phyloP scores from a whole-genome alignment of 2,797 vertebrate species.

The Amblyraja radiata region DNA sequence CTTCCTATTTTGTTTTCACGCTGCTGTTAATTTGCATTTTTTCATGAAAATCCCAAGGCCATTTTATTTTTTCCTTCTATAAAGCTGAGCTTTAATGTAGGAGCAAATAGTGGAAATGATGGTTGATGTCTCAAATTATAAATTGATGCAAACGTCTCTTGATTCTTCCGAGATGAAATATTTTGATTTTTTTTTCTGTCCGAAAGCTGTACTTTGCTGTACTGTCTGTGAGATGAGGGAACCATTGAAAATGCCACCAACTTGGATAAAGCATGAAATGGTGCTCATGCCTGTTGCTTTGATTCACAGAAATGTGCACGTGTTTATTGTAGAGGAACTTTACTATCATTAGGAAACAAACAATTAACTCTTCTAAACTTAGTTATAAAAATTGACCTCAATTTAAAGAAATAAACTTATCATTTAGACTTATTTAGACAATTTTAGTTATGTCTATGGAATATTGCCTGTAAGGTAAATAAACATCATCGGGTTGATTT shows the following conservation, averaged over 20 bases:
- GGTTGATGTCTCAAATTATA: conserved; percentile 72
- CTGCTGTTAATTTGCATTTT: conserved; percentile 47
- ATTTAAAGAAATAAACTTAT: conserved; percentile 59
- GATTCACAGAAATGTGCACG: conserved; percentile 61
- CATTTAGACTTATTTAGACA: conserved; percentile 66
- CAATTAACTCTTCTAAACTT: conserved; percentile 57
- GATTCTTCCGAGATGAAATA: conserved; percentile 49
- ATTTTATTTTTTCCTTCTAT: conserved; percentile 56
- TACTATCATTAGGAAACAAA: conserved; percentile 64
- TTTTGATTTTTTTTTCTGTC: conserved; percentile 61
- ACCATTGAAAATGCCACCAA: conserved; percentile 56
- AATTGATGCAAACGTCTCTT: conserved; percentile 50
- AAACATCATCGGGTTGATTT: conserved; percentile 62
- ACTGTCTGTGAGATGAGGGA: conserved; percentile 68
- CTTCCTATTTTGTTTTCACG: conserved; percentile 48
- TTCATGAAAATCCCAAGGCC: conserved; percentile 31
- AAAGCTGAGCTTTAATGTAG: conserved; percentile 80
- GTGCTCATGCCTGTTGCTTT: conserved; percentile 60
- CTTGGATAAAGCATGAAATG: conserved; percentile 51
- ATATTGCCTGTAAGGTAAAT: conserved; percentile 62
- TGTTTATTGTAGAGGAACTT: conserved; percentile 62
- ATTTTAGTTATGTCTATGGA: conserved; percentile 66
- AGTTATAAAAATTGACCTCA: conserved; percentile 60
- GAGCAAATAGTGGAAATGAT: conserved; percentile 67
- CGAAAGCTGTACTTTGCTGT: conserved; percentile 70